A percentile compares a stretch with the other conserved stretches of the same genome.
Evolutionary conservation across 2,797 vertebrate genomes (phyloP).

Genomic region (Brachyrhaphis roseni): DNA sequence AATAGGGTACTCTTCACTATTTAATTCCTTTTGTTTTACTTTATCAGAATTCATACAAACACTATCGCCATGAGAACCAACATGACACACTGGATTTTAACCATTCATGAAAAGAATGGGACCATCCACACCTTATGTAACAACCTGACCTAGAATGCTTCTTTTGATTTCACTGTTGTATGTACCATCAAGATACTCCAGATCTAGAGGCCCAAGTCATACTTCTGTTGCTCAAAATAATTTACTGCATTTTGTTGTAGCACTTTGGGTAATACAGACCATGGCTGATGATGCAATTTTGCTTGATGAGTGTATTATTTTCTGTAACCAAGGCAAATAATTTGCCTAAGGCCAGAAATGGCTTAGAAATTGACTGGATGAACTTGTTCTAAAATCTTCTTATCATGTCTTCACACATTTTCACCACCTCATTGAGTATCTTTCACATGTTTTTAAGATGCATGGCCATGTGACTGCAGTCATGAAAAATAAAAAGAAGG

Average conservation of each 20-base stretch:
- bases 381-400: constrained; percentile 38
- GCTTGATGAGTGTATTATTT: constrained; percentile 26
- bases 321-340: constrained; percentile 18
- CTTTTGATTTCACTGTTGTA: not conserved
- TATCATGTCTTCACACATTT: constrained; percentile 47
- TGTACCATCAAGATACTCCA: not conserved
- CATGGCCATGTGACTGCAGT: constrained; percentile 26
- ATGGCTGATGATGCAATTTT: constrained; percentile 9
- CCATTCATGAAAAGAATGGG: not conserved
- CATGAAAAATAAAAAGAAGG: constrained; percentile 20
- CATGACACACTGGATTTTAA: not conserved
- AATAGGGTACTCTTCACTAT: not conserved
- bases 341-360: not conserved
- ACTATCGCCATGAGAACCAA: not conserved
- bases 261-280: not conserved
- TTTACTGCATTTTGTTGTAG: not conserved
- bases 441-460: constrained; percentile 22
- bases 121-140: not conserved
- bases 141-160: constrained; percentile 16
- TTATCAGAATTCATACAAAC: not conserved
- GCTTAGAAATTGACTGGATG: constrained; percentile 15
- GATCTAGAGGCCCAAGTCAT: constrained; percentile 12
- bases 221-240: not conserved
- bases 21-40: not conserved
- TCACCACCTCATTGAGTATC: constrained; percentile 13